Evolutionary conservation across 2,113 vertebrate genomes (phyloP), one percentile per base, ranked within the genome.

Genomic region (Syrrhaptes paradoxus): DNA sequence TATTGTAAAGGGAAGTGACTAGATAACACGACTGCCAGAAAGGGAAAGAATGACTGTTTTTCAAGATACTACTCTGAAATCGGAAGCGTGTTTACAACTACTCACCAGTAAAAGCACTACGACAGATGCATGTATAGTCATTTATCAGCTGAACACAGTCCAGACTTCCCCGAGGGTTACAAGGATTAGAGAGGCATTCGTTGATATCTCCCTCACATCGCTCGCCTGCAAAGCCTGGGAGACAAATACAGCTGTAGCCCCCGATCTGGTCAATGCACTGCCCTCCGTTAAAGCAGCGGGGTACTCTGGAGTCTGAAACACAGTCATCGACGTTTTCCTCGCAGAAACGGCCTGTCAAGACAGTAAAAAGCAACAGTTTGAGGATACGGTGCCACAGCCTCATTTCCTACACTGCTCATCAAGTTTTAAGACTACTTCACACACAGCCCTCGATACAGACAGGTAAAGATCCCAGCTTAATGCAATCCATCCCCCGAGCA

Each of bases 171-270:
- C 97, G 95, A 2, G 97, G 41, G 82, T 98, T 98, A 95, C 99
- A 99, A 13, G 99, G 99, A 57, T 59, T 97, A n/a, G 99, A 98
- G 10, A 98, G 98, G 87, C 99, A 99, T 91, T 99, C 99, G 0
- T 99, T 99, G 85, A 99, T 98, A 93, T 99, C 99, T 2, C 99
- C 99, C 89, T 99, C 99, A 1, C 99, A 99, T 67, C 98, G 98
- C 76, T 99, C 98, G 6, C 99, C 99, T 1, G 98, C 98, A 31
- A 99, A 99, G 72, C 99, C 99, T 3, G 98, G 97, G 19, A 98
- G 97, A 48, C 99, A 99, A 57, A 94, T 85, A 59, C 99, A 99
- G 13, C 97, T 98, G 93, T 99, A 99, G 46, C 98, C 98, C 5
- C 99, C 98, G 1, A 99, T 96, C 26, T 98, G 98, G 25, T 99